These are phyloP conservation scores for Brachyhypopomus gauderio DNA, from an alignment of 2,113 vertebrate species.

Conservation along the genomic window DNA sequence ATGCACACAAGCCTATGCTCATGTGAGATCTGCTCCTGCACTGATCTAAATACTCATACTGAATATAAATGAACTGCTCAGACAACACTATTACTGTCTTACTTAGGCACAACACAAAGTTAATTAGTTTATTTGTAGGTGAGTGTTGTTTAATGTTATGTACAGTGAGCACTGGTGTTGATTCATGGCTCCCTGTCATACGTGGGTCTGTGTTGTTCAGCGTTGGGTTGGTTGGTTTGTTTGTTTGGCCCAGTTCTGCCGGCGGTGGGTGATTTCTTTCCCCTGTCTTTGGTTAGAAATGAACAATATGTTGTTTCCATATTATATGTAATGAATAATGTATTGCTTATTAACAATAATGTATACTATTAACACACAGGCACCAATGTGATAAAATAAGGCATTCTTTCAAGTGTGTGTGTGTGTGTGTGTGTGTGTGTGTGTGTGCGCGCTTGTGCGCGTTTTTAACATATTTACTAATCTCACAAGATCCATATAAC, in stretches of 20 bases:
- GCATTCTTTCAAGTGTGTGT: no score
- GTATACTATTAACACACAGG: no score
- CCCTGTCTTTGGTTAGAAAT: not conserved
- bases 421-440: no score
- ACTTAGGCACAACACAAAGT: not conserved
- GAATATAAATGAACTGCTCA: constrained; percentile 32
- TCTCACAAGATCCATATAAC: no score
- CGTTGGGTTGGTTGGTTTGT: not conserved
- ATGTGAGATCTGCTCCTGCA: constrained; percentile 16
- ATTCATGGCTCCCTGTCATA: not conserved
- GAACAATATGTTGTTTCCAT: no score
- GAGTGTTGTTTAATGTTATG: not conserved
- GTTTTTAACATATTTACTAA: no score
- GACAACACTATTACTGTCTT: not conserved
- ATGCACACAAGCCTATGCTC: not conserved
- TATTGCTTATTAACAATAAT: no score
- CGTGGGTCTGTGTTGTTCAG: not conserved
- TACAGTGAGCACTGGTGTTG: not conserved
- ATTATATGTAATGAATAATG: no score
- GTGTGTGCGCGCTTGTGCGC: no score
- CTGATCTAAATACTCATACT: constrained; percentile 33
- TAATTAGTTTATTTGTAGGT: not conserved
- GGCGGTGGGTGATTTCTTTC: not conserved
- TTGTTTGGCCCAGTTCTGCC: not conserved
- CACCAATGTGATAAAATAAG: no score